Evolutionary conservation across 2,113 vertebrate species (phyloP).

Genomic region (Hoplias malabaricus): DNA sequence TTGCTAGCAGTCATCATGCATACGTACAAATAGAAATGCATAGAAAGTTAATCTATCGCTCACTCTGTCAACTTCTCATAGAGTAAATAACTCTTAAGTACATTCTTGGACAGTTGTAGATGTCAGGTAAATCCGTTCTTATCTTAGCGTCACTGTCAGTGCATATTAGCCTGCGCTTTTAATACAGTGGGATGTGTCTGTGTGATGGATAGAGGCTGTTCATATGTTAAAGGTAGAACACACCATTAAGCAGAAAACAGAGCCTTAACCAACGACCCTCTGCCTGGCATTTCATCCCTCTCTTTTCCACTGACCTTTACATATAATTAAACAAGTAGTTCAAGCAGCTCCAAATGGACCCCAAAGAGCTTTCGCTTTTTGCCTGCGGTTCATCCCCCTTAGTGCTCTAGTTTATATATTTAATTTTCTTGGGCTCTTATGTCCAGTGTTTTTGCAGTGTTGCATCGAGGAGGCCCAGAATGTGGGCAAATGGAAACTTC

Average conservation of each 20-base stretch:
- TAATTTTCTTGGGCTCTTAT: constrained; percentile 13
- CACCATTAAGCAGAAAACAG: constrained; percentile 51
- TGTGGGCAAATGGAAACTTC: not conserved
- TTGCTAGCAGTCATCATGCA: not conserved
- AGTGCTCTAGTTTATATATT: constrained; percentile 37
- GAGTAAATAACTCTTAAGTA: constrained; percentile 37
- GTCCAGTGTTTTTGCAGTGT: not conserved
- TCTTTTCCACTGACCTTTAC: constrained; percentile 63
- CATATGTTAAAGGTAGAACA: constrained; percentile 45
- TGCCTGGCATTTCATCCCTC: constrained; percentile 52
- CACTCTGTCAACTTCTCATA: not conserved
- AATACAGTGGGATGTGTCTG: constrained; percentile 41
- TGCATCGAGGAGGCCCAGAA: constrained; percentile 1
- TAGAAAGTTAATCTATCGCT: not conserved
- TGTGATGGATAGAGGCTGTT: constrained; percentile 51
- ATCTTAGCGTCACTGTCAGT: constrained; percentile 30
- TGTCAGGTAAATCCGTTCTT: not conserved
- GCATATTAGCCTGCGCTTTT: constrained; percentile 46
- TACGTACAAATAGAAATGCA: not conserved
- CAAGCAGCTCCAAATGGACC: constrained; percentile 68
- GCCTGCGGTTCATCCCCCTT: constrained; percentile 42
- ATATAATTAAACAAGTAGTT: constrained; percentile 71
- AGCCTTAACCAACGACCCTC: constrained; percentile 53
- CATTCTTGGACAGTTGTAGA: constrained; percentile 27
- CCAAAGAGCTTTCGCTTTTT: constrained; percentile 55